Conservation (phyloP, 1,140 invertebrate species). For the Panulirus ornatus region DNA sequence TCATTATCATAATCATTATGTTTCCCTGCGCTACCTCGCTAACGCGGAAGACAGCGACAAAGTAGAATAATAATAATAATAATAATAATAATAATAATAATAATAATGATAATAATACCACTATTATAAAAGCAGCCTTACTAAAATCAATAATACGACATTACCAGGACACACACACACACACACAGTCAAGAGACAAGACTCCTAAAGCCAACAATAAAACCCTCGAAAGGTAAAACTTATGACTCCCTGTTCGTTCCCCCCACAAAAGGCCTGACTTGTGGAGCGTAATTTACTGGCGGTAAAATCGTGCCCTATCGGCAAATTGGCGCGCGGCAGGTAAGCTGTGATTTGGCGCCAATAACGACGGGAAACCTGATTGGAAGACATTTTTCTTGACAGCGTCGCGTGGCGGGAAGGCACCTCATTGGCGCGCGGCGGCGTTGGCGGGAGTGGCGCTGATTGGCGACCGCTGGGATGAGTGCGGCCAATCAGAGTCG, state of each 20-base stretch:
- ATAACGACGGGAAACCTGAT: conserved; percentile 71
- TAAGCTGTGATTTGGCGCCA: conserved; percentile 73
- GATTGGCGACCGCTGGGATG: conserved; percentile 52
- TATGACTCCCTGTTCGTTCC: neutral
- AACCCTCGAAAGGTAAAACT: neutral
- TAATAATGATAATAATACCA: neutral
- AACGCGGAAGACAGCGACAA: no score
- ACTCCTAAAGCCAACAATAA: neutral
- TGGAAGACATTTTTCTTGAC: conserved; percentile 72
- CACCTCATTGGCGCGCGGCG: conserved; percentile 59
- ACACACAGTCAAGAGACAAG: neutral
- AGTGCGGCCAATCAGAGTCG: conserved; percentile 33
- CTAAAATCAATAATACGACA: neutral
- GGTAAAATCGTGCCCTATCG: conserved; percentile 70
- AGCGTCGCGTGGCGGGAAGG: conserved; percentile 43
- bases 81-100: neutral
- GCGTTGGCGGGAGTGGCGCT: conserved; percentile 62
- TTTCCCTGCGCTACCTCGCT: no score
- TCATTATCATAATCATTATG: neutral
- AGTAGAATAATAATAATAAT: neutral
- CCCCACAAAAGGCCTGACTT: conserved; percentile 19
- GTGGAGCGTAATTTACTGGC: conserved; percentile 53
- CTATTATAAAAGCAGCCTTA: no score
- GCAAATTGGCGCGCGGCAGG: conserved; percentile 66
- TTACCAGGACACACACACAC: no score